Conservation (phyloP, 2,888 invertebrate species). For the Epinotia brunnichana region DNA sequence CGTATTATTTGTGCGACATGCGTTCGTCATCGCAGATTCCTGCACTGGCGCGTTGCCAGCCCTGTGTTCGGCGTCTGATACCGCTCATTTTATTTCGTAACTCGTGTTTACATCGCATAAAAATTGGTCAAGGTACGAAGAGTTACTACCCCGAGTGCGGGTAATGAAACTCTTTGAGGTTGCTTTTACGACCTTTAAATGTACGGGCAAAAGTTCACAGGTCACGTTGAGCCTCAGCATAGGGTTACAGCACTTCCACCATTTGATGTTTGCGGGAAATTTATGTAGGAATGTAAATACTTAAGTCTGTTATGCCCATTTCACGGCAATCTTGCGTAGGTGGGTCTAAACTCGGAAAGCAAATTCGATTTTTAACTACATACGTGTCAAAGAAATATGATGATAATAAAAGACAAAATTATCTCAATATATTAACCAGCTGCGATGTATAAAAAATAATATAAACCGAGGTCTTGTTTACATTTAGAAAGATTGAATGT, state of each 20-base stretch:
- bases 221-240: neutral
- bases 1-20: slow-evolving; percentile 64
- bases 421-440: slow-evolving; percentile 17
- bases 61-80: slow-evolving; percentile 60
- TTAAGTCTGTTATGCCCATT: slow-evolving; percentile 24
- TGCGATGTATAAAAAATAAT: slow-evolving; percentile 14
- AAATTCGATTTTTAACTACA: slow-evolving; percentile 17
- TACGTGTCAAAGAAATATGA: slow-evolving; percentile 29
- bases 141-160: slow-evolving; percentile 22
- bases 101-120: slow-evolving; percentile 73
- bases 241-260: neutral
- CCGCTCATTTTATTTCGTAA: slow-evolving; percentile 75
- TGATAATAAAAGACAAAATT: slow-evolving; percentile 30
- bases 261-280: slow-evolving; percentile 22
- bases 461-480: slow-evolving; percentile 25
- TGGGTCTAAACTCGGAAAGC: slow-evolving; percentile 31
- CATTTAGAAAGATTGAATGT: neutral
- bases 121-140: slow-evolving; percentile 69
- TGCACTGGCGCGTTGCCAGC: slow-evolving; percentile 66
- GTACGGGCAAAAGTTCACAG: neutral
- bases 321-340: slow-evolving; percentile 21
- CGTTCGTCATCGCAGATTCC: slow-evolving; percentile 65
- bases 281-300: slow-evolving; percentile 1
- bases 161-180: slow-evolving; percentile 34
- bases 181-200: slow-evolving; percentile 22